Evolutionary conservation across 2,797 vertebrate genomes (phyloP), one percentile per base, ranked within the genome.

Genomic region (Coluber constrictor): DNA sequence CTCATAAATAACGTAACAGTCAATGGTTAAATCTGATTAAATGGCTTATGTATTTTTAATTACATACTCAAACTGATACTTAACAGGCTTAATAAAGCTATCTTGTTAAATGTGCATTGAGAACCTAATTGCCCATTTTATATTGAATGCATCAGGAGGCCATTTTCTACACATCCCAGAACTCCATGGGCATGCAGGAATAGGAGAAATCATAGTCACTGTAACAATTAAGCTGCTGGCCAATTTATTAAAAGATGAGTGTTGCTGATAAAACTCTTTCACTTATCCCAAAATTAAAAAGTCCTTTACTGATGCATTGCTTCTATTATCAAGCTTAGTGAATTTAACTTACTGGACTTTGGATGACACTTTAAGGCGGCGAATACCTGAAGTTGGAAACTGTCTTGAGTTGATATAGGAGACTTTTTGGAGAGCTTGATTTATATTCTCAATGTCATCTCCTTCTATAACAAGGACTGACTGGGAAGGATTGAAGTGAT

Each of bases 321-420:
- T 89, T 18, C 90, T 94, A 61, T 94, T 90, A 94, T 95, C 91
- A 93, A 70, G 66, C 93, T 92, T 94, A 63, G 15, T 66, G 37
- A 51, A 1, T 89, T 60, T 94, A 93, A 98, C 99, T 97, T 98
- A 99, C 99, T 99, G 99, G 95, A 99, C 98, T 95, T 98, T 96
- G 3, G 99, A 99, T 89, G 98, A 98, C 94, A 99, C 98, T 97
- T 97, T 98, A 94, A 99, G 98, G 63, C 96, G 98, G 74, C 99
- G 97, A 88, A 98, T 92, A 0, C 99, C 99, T 16, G 98, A 97
- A 0, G 98, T 99, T 27, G 99, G 99, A 95, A 99, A 99, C 97
- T 99, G 99, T 92, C 98, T 98, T 54, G 99, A 99, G 97, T 99
- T 99, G 97, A 99, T 99, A 98, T 99, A 99, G 95, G 99, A 99